Evolutionary conservation across 1,140 invertebrate species (phyloP).

Genomic region (Aricia agestis): DNA sequence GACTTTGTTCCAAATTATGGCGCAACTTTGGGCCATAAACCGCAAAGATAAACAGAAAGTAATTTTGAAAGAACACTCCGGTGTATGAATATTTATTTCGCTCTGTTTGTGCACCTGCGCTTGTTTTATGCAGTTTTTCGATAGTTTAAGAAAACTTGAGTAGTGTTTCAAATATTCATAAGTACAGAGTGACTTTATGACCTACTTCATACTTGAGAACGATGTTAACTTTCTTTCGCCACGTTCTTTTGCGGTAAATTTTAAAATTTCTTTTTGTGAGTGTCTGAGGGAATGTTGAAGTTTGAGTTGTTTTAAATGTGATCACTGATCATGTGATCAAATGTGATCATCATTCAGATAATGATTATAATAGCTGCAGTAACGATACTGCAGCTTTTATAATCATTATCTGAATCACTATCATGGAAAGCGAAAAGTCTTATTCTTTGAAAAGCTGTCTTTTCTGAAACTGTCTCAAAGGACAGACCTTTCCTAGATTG

Average conservation of each 20-base stretch:
- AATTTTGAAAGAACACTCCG: slow-evolving; percentile 27
- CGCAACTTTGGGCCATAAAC: slow-evolving; percentile 24
- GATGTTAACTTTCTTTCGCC: neutral
- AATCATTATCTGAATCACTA: no score
- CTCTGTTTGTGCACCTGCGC: slow-evolving; percentile 29
- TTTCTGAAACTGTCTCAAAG: no score
- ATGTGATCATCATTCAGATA: no score
- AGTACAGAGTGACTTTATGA: slow-evolving; percentile 18
- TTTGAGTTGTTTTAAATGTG: neutral
- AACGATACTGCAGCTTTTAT: no score
- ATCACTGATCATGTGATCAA: no score
- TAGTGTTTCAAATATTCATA: slow-evolving; percentile 31
- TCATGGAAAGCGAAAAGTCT: no score
- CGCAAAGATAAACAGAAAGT: slow-evolving; percentile 24
- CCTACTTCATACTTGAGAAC: slow-evolving; percentile 6
- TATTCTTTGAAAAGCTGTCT: no score
- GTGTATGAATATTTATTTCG: slow-evolving; percentile 32
- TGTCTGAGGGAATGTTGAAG: neutral
- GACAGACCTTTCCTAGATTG: no score
- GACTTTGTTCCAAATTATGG: slow-evolving; percentile 30
- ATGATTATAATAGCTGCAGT: no score
- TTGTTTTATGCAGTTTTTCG: slow-evolving; percentile 28
- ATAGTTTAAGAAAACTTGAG: slow-evolving; percentile 28
- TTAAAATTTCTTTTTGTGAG: slow-evolving; percentile 5
- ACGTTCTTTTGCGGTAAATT: slow-evolving; percentile 5